A percentile compares a stretch with the other conserved stretches of the same genome.
phyloP scores from a whole-genome alignment of 2,797 vertebrate genomes.

The Hemitrygon akajei region DNA sequence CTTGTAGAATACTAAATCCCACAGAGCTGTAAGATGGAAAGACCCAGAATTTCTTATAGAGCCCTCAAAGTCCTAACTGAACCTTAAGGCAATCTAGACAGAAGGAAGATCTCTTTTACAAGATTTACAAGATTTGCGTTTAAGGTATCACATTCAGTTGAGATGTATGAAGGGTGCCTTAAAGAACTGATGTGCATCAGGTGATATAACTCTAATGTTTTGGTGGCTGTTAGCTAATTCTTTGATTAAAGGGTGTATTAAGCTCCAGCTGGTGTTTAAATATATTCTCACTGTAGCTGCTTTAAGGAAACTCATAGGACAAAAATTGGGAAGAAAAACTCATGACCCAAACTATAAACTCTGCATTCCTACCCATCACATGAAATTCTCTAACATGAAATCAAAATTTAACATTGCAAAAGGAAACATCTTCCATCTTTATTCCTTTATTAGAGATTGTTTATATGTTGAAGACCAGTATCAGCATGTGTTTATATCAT shows the following conservation, averaged over 20 bases:
- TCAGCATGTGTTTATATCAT: slow-evolving; percentile 3
- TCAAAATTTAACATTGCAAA: not conserved
- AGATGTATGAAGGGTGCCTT: too few relatives aligned
- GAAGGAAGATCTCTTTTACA: not conserved
- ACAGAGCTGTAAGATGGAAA: not conserved
- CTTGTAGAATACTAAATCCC: not conserved
- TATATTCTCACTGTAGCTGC: too few relatives aligned
- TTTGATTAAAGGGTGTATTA: too few relatives aligned
- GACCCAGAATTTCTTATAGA: not conserved
- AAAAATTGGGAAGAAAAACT: too few relatives aligned
- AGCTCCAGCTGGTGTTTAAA: too few relatives aligned
- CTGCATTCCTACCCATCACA: not conserved
- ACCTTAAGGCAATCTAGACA: not conserved
- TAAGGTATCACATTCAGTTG: too few relatives aligned
- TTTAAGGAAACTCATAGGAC: too few relatives aligned
- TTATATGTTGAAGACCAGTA: slow-evolving; percentile 1
- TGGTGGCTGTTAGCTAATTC: too few relatives aligned
- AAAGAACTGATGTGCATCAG: too few relatives aligned
- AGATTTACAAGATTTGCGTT: too few relatives aligned
- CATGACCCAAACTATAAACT: not conserved
- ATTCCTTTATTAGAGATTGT: not conserved
- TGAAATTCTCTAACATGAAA: not conserved
- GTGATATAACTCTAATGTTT: too few relatives aligned
- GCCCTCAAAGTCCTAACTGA: not conserved
- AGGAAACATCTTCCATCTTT: not conserved